Conservation (phyloP, 2,888 invertebrate species). For the Sminthurides aquaticus region DNA sequence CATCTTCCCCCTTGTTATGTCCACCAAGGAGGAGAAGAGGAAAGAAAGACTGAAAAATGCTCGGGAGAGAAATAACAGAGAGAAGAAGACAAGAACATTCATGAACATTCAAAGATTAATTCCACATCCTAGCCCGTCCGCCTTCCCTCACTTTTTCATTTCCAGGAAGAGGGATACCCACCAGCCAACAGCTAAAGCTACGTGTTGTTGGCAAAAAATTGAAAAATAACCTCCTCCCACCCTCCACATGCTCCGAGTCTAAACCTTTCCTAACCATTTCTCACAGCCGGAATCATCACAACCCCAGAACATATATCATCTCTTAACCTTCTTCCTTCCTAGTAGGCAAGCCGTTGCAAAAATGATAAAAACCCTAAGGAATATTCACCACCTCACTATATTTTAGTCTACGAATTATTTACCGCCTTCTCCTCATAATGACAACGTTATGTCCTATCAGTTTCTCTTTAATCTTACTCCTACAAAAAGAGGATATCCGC, state of each 20-base stretch:
- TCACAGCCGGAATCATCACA: background rate
- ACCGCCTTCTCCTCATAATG: too few relatives aligned
- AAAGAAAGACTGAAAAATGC: background rate
- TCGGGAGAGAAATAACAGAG: background rate
- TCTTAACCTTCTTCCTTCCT: background rate
- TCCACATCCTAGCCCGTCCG: background rate
- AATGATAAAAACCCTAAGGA: too few relatives aligned
- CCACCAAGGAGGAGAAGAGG: too few relatives aligned
- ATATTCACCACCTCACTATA: too few relatives aligned
- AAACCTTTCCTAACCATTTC: background rate
- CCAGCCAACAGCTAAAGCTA: too few relatives aligned
- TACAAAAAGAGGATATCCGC: too few relatives aligned
- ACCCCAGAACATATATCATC: background rate
- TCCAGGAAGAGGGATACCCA: too few relatives aligned
- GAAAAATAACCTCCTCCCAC: background rate
- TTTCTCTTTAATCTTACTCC: too few relatives aligned
- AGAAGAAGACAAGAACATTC: too few relatives aligned
- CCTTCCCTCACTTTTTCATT: background rate
- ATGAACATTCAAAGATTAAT: background rate
- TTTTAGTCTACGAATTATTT: too few relatives aligned
- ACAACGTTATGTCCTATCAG: too few relatives aligned
- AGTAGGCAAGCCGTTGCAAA: too few relatives aligned
- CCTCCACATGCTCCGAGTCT: background rate
- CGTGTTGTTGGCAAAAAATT: background rate
- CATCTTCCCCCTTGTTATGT: background rate